Evolutionary conservation across 2,888 invertebrate genomes (phyloP), one percentile per base, ranked within the genome.

Genomic region (Andrena praecox): DNA sequence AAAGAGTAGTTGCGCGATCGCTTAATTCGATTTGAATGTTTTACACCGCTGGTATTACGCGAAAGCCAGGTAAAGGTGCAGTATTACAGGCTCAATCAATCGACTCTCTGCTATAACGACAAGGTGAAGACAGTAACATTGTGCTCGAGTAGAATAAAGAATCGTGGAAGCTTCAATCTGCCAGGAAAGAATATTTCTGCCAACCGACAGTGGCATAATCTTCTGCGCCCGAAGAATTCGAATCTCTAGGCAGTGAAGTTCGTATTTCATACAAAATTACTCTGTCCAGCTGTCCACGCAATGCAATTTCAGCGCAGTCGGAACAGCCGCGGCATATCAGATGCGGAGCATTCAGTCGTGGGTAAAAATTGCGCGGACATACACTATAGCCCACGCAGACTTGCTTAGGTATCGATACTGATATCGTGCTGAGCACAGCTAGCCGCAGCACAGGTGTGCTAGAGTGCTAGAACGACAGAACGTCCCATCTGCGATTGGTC

Each of bases 21-120:
- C 5, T 59, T 52, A 63, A 60, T 66, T 66, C 42, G 59, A 64
- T 50, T 71, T 52, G 42, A 66, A 60, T 66, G 66, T 31, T 76
- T 69, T 64, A 42, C 12, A 42, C 16, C 5, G 42, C 5, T 16
- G 42, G 4, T 42, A 42, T 42, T 42, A 12, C 42, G 12, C 16
- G 1, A 16, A 16, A 42, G 42, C 42, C 42, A 42, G 16, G 16
- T 42, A 5, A 42, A 42, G 1, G 16, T 42, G 5, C 4, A 42
- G 42, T 42, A 42, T 42, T 16, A 42, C 12, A 42, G 5, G 42
- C 16, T 42, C 42, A 5, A 42, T 42, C 42, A 42, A 16, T 42
- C 42, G 42, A 12, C 4, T 5, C 4, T 42, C 42, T 16, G 42
- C 16, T 42, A 42, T 42, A 16, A 42, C 16, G 42, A 16, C 42